Base-by-base conservation (phyloP, 2,113 vertebrate genomes). In the Crypturellus undulatus region DNA sequence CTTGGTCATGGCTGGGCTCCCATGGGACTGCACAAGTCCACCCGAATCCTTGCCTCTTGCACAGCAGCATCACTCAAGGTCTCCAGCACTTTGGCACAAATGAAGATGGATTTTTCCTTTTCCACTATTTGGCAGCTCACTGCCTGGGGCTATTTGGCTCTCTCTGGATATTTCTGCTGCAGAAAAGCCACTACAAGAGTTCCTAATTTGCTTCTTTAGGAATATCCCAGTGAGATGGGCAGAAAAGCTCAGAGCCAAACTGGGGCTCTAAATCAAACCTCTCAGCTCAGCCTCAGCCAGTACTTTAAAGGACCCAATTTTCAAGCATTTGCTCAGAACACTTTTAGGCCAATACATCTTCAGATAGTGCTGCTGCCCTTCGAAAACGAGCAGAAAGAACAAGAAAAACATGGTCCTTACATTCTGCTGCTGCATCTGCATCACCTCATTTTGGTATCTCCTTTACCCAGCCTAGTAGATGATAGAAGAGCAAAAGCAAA, bases 321-420 rank as follows among this genome's bases (percentile, higher is more conserved):
- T 93, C 79, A 71, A 80, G 72, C 76, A 84, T 94, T 88, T 86
- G 85, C 80, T 93, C 90, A 83, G 72, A 88, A 95, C 26, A 28
- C 59, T 87, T 63, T 79, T 9, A 42, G 45, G 87, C 54, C 52
- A 51, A 45, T 30, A 60, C 69, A 79, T 87, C 84, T 36, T 52
- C 84, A 91, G 86, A 76, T 10, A 19, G 9, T 87, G 79, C 89
- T 3, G 2, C 84, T 42, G 32, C 79, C 68, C 75, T 90, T 79
- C 42, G 45, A 51, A 81, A 93, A 82, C 13, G 12, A 84, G 63
- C 34, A 59, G 67, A 28, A 82, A 59, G 84, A 96, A 94, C 89
- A 95, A 59, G 68, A 67, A 63, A 64, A 89, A 49, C 69, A 79
- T 3, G 2, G 32, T 90, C n/a, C 51, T 51, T 51, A 10, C 20